Percentiles rank a stretch among this genome's conserved stretches.
phyloP scores from a whole-genome alignment of 2,888 invertebrate species.

The Pristionchus entomophagus region DNA sequence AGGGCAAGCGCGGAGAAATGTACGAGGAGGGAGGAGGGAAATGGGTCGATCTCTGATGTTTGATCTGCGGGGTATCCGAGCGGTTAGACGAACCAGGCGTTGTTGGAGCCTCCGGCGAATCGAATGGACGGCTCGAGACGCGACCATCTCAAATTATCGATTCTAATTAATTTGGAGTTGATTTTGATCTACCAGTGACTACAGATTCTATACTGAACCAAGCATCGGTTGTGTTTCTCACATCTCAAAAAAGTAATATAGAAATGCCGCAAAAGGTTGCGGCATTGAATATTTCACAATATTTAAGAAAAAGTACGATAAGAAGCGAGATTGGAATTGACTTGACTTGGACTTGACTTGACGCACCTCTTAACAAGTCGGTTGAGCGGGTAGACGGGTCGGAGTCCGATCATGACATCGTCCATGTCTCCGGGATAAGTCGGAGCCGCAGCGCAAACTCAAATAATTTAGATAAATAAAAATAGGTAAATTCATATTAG shows the following conservation, averaged over 20 bases:
- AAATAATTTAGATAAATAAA: no score
- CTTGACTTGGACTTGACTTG: no score
- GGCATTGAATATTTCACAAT: no score
- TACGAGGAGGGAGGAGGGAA: not conserved
- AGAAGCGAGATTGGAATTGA: no score
- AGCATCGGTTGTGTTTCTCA: no score
- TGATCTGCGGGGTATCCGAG: conserved; percentile 13
- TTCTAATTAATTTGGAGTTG: not conserved
- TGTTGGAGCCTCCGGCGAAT: conserved; percentile 28
- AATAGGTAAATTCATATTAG: no score
- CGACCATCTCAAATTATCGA: conserved; percentile 27
- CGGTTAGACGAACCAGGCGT: conserved; percentile 37
- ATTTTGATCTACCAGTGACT: no score
- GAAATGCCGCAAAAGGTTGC: no score
- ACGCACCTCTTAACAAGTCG: conserved; percentile 38
- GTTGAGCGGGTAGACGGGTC: conserved; percentile 19
- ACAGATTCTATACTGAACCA: no score
- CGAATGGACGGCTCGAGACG: conserved; percentile 47
- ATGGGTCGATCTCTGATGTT: conserved; percentile 6
- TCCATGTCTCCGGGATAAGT: not conserved
- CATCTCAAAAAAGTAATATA: no score
- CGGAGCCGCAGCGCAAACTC: conserved; percentile 31
- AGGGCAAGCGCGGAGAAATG: not conserved
- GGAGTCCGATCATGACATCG: not conserved
- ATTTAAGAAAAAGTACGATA: no score